Evolutionary conservation across 2,797 vertebrate species (phyloP), one percentile per base, ranked within the genome.

Genomic region (Poecilia gillii): DNA sequence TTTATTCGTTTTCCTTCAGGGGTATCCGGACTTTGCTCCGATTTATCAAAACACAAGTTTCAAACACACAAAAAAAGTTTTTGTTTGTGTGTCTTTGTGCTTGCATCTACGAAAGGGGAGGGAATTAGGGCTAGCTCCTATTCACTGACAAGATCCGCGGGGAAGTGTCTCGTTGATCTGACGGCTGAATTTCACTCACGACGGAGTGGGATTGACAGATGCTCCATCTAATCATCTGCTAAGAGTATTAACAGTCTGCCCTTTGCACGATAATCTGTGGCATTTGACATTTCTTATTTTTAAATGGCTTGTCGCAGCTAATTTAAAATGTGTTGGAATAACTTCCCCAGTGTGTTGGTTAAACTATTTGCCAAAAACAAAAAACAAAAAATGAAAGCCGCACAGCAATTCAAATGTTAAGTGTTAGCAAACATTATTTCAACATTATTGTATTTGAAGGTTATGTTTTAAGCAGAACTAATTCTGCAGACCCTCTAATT

Each of bases 401-500:
- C 41, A 28, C 16, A 45, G 28, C 25, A 28, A 28, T 46, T 71
- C 25, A 46, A 28, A 46, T 12, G 20, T 45, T 25, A 43, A 70
- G 25, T 14, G 13, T 71, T 71, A 16, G 25, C 33, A 25, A 1
- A 70, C 53, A 23, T 75, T 84, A 81, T 85, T 73, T 55, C 70
- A 36, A 53, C 25, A 51, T 62, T 77, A 75, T 45, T 64, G 49
- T 77, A 68, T 74, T 55, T 82, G 45, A 47, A 47, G 28, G 55
- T n/a, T 0, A 31, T 36, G 11, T 46, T 5, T 9, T 47, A 75
- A 36, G 77, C 39, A 73, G 2, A 76, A 18, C 39, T 11, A 59
- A 72, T 62, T 53, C 68, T 28, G 51, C 68, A 79, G 85, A 85
- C 70, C 59, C 73, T 74, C 20, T 53, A 53, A 46, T 70, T 79